These are phyloP conservation scores for Periplaneta americana DNA, from an alignment of 1,140 invertebrate species.

Conservation along the genomic window DNA sequence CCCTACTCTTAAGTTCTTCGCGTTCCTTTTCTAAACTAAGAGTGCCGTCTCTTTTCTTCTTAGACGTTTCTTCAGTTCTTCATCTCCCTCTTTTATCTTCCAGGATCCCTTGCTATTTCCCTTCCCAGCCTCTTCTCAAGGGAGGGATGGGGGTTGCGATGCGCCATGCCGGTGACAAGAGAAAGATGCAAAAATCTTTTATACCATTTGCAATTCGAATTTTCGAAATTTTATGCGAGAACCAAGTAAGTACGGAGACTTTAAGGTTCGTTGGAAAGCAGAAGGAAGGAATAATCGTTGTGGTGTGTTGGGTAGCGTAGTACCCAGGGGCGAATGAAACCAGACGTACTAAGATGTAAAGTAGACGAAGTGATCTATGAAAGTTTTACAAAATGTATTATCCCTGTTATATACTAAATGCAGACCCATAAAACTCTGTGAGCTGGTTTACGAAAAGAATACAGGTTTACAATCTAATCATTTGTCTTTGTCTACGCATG, in stretches of 20 bases:
- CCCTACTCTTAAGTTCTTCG: not conserved
- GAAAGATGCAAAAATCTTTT: conserved; percentile 17
- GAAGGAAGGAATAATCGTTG: not conserved
- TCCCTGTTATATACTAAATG: too few relatives aligned
- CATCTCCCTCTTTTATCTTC: not conserved
- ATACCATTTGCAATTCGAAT: conserved; percentile 18
- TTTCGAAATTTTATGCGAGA: not conserved
- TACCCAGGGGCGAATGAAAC: not conserved
- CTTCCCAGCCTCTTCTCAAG: not conserved
- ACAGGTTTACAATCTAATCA: too few relatives aligned
- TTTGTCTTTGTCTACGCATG: too few relatives aligned
- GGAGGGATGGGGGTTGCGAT: not conserved
- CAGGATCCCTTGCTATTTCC: conserved; percentile 5
- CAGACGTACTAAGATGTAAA: too few relatives aligned
- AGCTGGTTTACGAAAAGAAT: too few relatives aligned
- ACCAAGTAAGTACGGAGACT: not conserved
- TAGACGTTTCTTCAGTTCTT: not conserved
- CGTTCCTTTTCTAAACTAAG: not conserved
- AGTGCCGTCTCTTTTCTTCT: not conserved
- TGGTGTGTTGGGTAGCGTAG: too few relatives aligned
- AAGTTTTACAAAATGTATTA: too few relatives aligned
- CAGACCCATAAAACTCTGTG: too few relatives aligned
- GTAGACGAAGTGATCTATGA: too few relatives aligned
- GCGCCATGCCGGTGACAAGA: conserved; percentile 10
- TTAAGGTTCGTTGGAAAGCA: not conserved